Percentiles rank a stretch among this genome's conserved stretches.
Conservation (phyloP, 2,888 invertebrate genomes). For the Agrochola macilenta region DNA sequence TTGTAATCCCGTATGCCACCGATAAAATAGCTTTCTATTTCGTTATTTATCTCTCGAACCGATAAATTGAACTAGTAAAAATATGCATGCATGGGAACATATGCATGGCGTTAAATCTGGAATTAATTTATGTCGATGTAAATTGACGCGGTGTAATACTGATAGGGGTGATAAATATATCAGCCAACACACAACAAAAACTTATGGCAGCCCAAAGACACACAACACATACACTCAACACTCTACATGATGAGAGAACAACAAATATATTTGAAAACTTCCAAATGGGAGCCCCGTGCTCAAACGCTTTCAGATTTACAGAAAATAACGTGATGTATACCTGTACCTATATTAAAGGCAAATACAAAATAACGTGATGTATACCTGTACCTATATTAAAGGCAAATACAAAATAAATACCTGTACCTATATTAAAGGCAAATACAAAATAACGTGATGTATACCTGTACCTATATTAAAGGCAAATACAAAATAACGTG, state of each 20-base stretch:
- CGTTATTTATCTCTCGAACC: not conserved
- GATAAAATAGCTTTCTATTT: slow-evolving; percentile 16
- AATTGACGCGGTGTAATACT: not conserved
- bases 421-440: too few relatives aligned
- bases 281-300: not conserved
- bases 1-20: slow-evolving; percentile 5
- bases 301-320: not conserved
- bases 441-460: too few relatives aligned
- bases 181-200: not conserved
- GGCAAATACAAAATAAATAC: too few relatives aligned
- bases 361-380: too few relatives aligned
- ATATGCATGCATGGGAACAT: not conserved
- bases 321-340: not conserved
- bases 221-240: too few relatives aligned
- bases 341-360: too few relatives aligned
- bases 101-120: slow-evolving; percentile 21
- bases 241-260: not conserved
- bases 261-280: not conserved
- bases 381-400: too few relatives aligned
- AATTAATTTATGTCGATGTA: not conserved
- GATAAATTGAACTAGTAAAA: not conserved
- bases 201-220: not conserved
- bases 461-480: too few relatives aligned
- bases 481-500: too few relatives aligned
- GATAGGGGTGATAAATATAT: not conserved